These are phyloP conservation scores for Sphyrna mokarran DNA, from an alignment of 2,113 vertebrate genomes.

Conservation along the genomic window DNA sequence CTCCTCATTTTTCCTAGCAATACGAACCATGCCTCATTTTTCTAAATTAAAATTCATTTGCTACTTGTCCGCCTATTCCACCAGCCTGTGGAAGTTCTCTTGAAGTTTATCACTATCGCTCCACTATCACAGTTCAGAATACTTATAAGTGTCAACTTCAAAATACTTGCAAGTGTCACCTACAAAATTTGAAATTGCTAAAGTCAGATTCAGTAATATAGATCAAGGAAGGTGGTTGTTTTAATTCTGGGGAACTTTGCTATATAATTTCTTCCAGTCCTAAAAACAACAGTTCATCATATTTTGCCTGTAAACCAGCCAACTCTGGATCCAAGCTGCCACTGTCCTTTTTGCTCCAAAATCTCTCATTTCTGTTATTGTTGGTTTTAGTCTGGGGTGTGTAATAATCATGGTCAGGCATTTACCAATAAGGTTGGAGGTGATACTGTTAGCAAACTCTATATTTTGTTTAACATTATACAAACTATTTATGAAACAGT, in stretches of 20 bases:
- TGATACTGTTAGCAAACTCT: too few relatives aligned
- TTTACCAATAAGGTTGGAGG: too few relatives aligned
- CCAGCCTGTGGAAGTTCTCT: neutral
- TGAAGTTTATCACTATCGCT: neutral
- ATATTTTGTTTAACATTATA: too few relatives aligned
- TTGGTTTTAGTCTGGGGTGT: too few relatives aligned
- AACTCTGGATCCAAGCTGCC: neutral
- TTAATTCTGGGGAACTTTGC: neutral
- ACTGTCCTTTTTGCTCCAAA: neutral
- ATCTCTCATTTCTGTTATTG: neutral
- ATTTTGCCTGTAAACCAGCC: neutral
- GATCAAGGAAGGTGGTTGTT: neutral
- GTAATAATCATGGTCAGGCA: too few relatives aligned
- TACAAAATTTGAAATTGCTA: neutral
- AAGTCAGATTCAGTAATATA: neutral
- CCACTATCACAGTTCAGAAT: neutral
- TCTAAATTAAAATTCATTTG: neutral
- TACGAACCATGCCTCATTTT: neutral
- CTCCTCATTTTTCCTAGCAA: neutral
- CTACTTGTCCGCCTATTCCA: neutral
- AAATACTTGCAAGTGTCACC: neutral
- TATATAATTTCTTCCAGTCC: too few relatives aligned
- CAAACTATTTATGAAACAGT: too few relatives aligned
- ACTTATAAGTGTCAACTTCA: neutral
- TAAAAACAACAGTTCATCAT: too few relatives aligned